Conservation (phyloP, 1,140 invertebrate genomes). For the Globodera rostochiensis region DNA sequence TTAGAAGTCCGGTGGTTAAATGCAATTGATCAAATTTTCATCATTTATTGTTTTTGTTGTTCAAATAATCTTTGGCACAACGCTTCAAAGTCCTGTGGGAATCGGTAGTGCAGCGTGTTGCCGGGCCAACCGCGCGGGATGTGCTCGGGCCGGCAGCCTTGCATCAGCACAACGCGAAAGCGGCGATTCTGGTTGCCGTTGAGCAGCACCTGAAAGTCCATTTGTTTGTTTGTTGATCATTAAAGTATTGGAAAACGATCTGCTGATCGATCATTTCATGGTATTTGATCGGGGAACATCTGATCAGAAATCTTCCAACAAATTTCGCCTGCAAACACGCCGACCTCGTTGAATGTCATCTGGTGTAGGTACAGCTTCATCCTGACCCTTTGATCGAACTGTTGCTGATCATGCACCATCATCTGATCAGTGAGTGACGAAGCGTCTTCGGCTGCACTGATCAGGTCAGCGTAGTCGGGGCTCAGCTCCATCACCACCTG, state of each 20-base stretch:
- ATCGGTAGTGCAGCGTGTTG: constrained; percentile 28
- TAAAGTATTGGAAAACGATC: neutral
- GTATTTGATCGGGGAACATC: too few relatives aligned
- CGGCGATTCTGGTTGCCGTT: constrained; percentile 15
- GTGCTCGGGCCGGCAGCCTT: constrained; percentile 7
- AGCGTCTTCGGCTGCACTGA: neutral
- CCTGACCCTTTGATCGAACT: constrained; percentile 27
- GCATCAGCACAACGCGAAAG: constrained; percentile 20
- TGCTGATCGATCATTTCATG: too few relatives aligned
- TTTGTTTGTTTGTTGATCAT: neutral
- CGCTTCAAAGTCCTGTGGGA: constrained; percentile 20
- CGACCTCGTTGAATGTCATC: constrained; percentile 28
- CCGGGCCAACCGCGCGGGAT: constrained; percentile 28
- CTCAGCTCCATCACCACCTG: constrained; percentile 22
- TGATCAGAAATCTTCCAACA: too few relatives aligned
- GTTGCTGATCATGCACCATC: neutral
- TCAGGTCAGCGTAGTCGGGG: constrained; percentile 20
- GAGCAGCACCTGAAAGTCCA: constrained; percentile 14
- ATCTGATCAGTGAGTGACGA: neutral
- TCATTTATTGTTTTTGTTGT: neutral
- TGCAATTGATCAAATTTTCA: too few relatives aligned
- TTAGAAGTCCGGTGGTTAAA: too few relatives aligned
- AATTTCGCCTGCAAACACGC: neutral
- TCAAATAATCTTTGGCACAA: constrained; percentile 14
- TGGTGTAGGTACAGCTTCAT: constrained; percentile 34